Evolutionary conservation across 2,888 invertebrate genomes (phyloP).

Genomic region (Diplolepis rosae): DNA sequence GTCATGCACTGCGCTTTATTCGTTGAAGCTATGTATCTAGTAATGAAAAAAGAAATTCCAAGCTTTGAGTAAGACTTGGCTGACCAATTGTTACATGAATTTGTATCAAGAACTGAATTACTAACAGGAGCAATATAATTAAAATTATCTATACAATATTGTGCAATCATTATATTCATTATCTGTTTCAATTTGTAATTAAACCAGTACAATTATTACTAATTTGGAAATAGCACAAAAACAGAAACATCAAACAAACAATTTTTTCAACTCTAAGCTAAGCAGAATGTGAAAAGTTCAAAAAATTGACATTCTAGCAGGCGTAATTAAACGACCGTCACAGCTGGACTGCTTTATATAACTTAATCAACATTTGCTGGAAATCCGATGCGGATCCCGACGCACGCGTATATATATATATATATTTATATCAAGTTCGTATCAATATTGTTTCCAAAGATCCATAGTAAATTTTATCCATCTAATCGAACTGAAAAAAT

Average conservation of each 20-base stretch:
- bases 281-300: background rate
- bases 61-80: constrained; percentile 15
- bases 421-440: background rate
- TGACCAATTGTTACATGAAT: constrained; percentile 33
- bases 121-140: background rate
- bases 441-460: background rate
- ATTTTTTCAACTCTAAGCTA: background rate
- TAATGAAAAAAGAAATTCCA: constrained; percentile 28
- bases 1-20: constrained; percentile 30
- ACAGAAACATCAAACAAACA: background rate
- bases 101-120: constrained; percentile 26
- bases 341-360: constrained; percentile 14
- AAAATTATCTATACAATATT: too few species aligned
- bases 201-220: too few species aligned
- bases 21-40: constrained; percentile 30
- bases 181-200: too few species aligned
- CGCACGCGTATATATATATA: background rate
- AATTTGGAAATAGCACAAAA: too few species aligned
- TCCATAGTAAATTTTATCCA: background rate
- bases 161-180: too few species aligned
- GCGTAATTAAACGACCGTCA: constrained; percentile 12
- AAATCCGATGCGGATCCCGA: background rate
- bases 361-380: constrained; percentile 13
- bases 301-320: background rate
- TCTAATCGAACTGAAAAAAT: too few species aligned